Percentiles rank a stretch among this genome's conserved stretches.
Evolutionary conservation across 2,797 vertebrate species (phyloP).

Genomic region (Trachurus trachurus): DNA sequence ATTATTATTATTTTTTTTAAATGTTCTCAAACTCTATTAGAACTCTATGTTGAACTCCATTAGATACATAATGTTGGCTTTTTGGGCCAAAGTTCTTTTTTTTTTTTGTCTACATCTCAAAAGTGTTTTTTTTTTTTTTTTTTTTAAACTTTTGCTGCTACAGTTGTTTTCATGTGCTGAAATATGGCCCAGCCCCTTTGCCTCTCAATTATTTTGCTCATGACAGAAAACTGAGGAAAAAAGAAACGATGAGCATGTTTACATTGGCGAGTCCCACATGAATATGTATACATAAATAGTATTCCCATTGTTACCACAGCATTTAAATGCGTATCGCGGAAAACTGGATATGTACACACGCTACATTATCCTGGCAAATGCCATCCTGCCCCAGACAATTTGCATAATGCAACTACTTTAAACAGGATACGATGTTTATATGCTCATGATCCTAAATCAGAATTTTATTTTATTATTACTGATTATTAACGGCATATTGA

Average conservation of each 20-base stretch:
- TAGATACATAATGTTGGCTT: slow-evolving; percentile 37
- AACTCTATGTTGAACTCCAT: slow-evolving; percentile 37
- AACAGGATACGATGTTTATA: slow-evolving; percentile 51
- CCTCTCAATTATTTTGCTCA: slow-evolving; percentile 63
- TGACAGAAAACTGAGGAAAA: slow-evolving; percentile 21
- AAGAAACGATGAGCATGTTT: slow-evolving; percentile 53
- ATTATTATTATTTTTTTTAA: slow-evolving; percentile 57
- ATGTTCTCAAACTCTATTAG: slow-evolving; percentile 18
- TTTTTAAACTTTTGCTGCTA: slow-evolving; percentile 68
- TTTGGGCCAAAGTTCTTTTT: slow-evolving; percentile 68
- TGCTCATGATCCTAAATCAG: slow-evolving; percentile 23
- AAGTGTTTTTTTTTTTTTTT: slow-evolving; percentile 46
- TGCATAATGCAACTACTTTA: slow-evolving; percentile 8
- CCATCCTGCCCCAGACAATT: slow-evolving; percentile 27
- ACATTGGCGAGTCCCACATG: slow-evolving; percentile 41
- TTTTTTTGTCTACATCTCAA: slow-evolving; percentile 47
- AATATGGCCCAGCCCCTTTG: slow-evolving; percentile 33
- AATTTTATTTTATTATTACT: slow-evolving; percentile 1
- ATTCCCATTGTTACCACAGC: slow-evolving; percentile 27
- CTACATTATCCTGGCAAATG: slow-evolving; percentile 18
- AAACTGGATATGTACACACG: slow-evolving; percentile 32
- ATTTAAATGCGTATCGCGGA: slow-evolving; percentile 35
- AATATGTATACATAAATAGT: slow-evolving; percentile 41
- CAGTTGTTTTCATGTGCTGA: slow-evolving; percentile 49
- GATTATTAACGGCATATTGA: background rate